phyloP scores from a whole-genome alignment of 2,113 vertebrate species.

The Hepsetus odoe region DNA sequence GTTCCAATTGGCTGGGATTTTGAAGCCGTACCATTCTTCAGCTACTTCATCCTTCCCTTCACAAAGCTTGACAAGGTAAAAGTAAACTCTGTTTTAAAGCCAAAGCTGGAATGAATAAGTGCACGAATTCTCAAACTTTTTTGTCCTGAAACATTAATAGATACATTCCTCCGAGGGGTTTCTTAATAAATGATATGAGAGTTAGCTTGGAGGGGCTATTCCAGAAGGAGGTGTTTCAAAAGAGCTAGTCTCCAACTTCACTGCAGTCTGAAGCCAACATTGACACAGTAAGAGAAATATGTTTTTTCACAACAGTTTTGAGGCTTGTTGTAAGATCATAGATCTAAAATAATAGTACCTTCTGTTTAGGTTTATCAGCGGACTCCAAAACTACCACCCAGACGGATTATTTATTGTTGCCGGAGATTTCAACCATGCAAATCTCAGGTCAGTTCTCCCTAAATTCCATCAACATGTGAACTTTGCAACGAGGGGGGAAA shows the following conservation, averaged over 20 bases:
- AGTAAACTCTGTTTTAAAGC: background rate
- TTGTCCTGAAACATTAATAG: background rate
- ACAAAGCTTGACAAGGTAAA: background rate
- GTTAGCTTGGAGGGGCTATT: background rate
- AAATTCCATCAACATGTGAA: too few species aligned
- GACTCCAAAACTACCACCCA: too few species aligned
- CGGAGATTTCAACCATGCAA: too few species aligned
- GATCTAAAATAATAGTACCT: background rate
- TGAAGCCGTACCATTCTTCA: background rate
- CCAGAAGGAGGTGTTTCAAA: background rate
- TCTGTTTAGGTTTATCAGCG: too few species aligned
- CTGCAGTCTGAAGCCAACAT: slow-evolving; percentile 25
- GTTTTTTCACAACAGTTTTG: slow-evolving; percentile 5
- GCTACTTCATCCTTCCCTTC: background rate
- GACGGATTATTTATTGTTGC: too few species aligned
- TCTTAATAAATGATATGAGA: background rate
- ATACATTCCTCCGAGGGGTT: background rate
- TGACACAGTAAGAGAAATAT: background rate
- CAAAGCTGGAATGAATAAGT: background rate
- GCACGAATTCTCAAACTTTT: background rate
- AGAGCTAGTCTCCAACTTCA: background rate
- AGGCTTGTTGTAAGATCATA: background rate
- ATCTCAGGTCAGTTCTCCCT: too few species aligned
- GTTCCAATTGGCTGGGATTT: background rate
- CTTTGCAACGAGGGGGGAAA: too few species aligned